Evolutionary conservation across 2,797 vertebrate genomes (phyloP).

Genomic region (Erethizon dorsatum): DNA sequence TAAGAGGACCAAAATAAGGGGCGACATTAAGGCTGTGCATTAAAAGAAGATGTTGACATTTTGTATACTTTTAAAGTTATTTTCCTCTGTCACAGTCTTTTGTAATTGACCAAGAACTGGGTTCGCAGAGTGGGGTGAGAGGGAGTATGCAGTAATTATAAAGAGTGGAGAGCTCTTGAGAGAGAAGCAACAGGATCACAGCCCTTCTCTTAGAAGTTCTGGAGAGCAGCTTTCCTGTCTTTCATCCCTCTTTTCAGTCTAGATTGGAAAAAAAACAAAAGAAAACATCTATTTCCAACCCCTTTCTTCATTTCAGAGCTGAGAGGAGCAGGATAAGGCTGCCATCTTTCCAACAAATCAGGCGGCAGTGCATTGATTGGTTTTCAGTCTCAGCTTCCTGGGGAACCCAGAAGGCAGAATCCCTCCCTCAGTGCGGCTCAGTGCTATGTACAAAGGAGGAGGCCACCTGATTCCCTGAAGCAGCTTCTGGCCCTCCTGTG

Average conservation of each 20-base stretch:
- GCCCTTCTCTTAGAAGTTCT: neutral
- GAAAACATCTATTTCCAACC: slow-evolving; percentile 18
- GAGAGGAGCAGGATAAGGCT: neutral
- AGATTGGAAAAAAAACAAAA: slow-evolving; percentile 57
- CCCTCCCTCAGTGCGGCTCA: neutral
- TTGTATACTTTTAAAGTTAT: neutral
- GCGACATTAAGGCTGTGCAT: neutral
- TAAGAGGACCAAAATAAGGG: rapidly evolving
- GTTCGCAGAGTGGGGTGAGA: neutral
- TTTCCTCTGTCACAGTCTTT: neutral
- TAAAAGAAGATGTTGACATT: neutral
- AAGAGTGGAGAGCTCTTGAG: slow-evolving; percentile 42
- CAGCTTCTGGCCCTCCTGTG: neutral
- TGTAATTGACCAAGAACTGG: neutral
- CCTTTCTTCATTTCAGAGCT: slow-evolving; percentile 4
- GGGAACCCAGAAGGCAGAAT: neutral
- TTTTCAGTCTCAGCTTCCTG: neutral
- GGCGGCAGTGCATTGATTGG: neutral
- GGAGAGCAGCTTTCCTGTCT: slow-evolving; percentile 34
- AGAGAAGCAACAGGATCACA: slow-evolving; percentile 31
- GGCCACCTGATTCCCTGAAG: neutral
- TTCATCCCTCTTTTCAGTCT: slow-evolving; percentile 25
- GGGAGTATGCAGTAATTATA: neutral
- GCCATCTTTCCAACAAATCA: neutral
- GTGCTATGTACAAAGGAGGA: neutral